A percentile compares a stretch with the other conserved stretches of the same genome.
Conservation (phyloP, 2,888 invertebrate genomes). For the Poecilobothrus nobilitatus region DNA sequence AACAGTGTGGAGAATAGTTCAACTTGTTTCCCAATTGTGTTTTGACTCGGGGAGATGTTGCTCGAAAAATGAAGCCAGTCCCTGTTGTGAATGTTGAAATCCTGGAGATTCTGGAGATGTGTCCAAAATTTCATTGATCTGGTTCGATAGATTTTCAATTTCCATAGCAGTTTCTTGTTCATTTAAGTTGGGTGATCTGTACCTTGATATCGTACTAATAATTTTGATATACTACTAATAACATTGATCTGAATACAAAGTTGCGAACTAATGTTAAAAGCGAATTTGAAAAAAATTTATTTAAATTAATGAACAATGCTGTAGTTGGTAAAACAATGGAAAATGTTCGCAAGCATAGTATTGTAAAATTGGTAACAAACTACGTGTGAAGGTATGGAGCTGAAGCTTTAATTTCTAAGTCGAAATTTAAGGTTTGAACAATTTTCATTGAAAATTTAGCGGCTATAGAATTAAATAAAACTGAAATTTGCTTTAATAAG, state of each 20-base stretch:
- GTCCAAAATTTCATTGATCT: no score
- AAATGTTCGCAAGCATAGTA: constrained; percentile 15
- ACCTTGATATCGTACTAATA: no score
- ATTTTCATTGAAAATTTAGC: constrained; percentile 35
- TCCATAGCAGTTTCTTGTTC: no score
- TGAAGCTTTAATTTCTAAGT: constrained; percentile 28
- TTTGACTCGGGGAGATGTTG: no score
- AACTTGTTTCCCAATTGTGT: no score
- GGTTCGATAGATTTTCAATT: no score
- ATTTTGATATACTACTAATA: constrained; percentile 5
- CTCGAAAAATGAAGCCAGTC: constrained; percentile 16
- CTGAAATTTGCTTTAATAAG: constrained; percentile 10
- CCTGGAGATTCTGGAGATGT: no score
- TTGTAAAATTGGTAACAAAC: constrained; percentile 41
- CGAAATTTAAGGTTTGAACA: constrained; percentile 29
- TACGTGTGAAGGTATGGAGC: constrained; percentile 32
- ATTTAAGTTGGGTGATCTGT: no score
- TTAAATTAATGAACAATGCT: constrained; percentile 8
- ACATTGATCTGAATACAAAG: no score
- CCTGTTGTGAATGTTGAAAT: no score
- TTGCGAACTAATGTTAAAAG: no score
- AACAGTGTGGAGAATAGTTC: no score
- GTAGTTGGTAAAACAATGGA: constrained; percentile 17
- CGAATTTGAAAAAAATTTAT: constrained; percentile 11
- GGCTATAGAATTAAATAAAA: constrained; percentile 32